phyloP scores from a whole-genome alignment of 2,113 vertebrate genomes.

The Tautogolabrus adspersus region DNA sequence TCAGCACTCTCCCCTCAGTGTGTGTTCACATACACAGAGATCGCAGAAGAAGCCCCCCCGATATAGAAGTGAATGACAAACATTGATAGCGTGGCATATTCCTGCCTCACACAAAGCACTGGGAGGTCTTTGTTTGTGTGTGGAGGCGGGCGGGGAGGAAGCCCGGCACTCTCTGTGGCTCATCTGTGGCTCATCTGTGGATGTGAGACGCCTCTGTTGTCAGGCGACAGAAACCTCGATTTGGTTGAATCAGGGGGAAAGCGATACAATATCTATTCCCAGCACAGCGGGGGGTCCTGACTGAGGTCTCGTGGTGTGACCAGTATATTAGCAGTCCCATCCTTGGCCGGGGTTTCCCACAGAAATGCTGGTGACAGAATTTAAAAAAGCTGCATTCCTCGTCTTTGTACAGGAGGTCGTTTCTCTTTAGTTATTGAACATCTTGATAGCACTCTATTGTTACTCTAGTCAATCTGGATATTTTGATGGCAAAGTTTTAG shows the following conservation, averaged over 20 bases:
- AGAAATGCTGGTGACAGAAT: conserved; percentile 2
- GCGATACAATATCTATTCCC: conserved; percentile 33
- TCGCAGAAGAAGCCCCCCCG: conserved; percentile 4
- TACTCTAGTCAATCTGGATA: too few relatives aligned
- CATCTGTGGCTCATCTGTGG: background rate
- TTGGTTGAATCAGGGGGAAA: conserved; percentile 27
- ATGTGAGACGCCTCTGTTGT: conserved; percentile 59
- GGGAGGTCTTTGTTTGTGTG: conserved; percentile 53
- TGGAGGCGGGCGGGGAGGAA: conserved; percentile 16
- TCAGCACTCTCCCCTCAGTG: conserved; percentile 33
- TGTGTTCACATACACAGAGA: conserved; percentile 23
- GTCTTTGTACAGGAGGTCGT: background rate
- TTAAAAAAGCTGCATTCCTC: conserved; percentile 12
- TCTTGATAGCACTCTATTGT: too few relatives aligned
- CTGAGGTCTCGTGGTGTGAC: conserved; percentile 22
- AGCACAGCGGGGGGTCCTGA: background rate
- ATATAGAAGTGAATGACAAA: conserved; percentile 58
- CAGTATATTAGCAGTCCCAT: background rate
- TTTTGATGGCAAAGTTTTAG: too few relatives aligned
- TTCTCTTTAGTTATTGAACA: background rate
- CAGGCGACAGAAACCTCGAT: conserved; percentile 36
- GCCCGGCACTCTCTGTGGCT: conserved; percentile 8
- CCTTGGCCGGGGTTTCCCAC: background rate
- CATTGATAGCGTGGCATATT: conserved; percentile 46
- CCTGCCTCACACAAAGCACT: conserved; percentile 45